phyloP scores from a whole-genome alignment of 2,113 vertebrate genomes.

The Martes martes region DNA sequence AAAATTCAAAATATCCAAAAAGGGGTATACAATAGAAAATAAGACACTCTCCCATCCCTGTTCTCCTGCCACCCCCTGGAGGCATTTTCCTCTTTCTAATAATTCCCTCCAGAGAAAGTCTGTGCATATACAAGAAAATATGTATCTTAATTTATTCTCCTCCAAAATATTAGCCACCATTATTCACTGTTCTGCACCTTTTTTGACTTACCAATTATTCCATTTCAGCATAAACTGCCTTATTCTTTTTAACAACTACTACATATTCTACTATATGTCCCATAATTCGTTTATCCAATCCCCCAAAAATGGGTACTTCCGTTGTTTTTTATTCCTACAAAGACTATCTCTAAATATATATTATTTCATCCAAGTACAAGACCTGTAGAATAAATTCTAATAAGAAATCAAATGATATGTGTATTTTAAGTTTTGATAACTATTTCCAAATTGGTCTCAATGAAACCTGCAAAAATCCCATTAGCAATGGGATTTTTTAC shows the following conservation, averaged over 20 bases:
- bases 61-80: background rate
- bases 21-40: background rate
- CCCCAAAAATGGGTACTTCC: background rate
- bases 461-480: background rate
- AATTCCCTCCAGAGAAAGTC: background rate
- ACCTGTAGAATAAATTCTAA: background rate
- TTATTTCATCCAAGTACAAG: background rate
- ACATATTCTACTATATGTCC: background rate
- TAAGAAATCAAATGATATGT: background rate
- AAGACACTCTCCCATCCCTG: background rate
- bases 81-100: background rate
- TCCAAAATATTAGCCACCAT: background rate
- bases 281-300: background rate
- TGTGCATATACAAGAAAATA: background rate
- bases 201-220: background rate
- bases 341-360: background rate
- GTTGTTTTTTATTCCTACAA: background rate
- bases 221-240: background rate
- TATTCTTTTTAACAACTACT: background rate
- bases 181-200: background rate
- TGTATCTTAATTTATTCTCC: background rate
- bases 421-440: background rate
- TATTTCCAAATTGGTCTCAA: background rate
- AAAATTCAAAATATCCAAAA: slow-evolving; percentile 12
- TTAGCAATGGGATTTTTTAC: background rate